Base-by-base conservation (phyloP, 1,140 invertebrate genomes). In the Probaryconus sp. region DNA sequence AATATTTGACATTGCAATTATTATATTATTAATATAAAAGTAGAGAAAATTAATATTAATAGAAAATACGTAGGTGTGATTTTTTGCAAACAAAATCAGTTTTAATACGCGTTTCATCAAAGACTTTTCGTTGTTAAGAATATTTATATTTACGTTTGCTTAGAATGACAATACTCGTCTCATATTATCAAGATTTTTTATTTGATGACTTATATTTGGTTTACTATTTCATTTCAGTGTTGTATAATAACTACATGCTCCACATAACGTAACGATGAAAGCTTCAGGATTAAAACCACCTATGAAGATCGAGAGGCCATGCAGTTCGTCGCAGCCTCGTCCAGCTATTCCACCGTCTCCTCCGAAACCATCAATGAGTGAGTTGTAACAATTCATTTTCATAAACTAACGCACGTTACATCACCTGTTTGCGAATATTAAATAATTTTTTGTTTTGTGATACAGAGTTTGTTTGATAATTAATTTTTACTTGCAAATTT, bases 231-330 rank as follows among this genome's bases (percentile, higher is more conserved):
- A 71, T 78, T 78, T 64, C 67, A 78, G 76, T 68, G 37, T 74
- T 71, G 65, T 64, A 74, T 71, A 64, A 71, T 50, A 68, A 71
- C n/a, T 72, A 68, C 43, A 65, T 77, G 76, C 48, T 61, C 48
- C 47, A 43, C 58, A 78, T 78, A 77, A 42, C 53, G 67, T 68
- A 38, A 68, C 71, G 26, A 78, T 71, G 71, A 78, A 78, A 75
- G 63, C 72, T 35, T 76, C 72, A 56, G 61, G 72, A 75, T 69
- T 78, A 61, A 74, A 75, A 58, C 70, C 60, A 48, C 76, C 76
- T 56, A 74, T 74, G 67, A 77, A 77, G 48, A 77, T 77, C 6
- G 76, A 74, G 50, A 69, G 76, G 28, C 76, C 76, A 47, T 74
- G 76, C 55, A 77, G 76, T 74, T 65, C 76, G 5, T 53, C 45